Evolutionary conservation across 2,797 vertebrate genomes (phyloP).

Genomic region (Spinus pinus): DNA sequence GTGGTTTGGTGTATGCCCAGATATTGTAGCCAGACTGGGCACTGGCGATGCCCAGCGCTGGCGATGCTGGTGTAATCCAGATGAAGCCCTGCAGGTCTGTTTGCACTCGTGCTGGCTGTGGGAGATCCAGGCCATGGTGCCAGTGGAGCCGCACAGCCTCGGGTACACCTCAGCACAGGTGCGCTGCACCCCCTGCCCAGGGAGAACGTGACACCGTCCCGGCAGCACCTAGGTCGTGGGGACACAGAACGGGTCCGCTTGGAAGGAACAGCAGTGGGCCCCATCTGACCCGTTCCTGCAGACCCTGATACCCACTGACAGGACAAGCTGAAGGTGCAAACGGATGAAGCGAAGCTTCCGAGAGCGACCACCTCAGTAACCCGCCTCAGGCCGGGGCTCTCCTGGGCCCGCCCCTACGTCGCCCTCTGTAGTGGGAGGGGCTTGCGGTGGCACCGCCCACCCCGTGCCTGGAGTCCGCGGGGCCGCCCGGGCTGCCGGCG

Average conservation of each 20-base stretch:
- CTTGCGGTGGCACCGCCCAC: neutral
- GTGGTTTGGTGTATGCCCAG: neutral
- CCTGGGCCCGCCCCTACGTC: neutral
- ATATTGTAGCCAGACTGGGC: neutral
- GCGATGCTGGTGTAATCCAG: too few relatives aligned
- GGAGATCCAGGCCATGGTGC: neutral
- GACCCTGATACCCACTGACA: too few relatives aligned
- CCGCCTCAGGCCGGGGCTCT: rapidly evolving
- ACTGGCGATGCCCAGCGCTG: neutral
- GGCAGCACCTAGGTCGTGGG: neutral
- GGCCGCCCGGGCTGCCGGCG: too few relatives aligned
- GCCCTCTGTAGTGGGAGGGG: too few relatives aligned
- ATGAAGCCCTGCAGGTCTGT: neutral
- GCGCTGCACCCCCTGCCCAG: neutral
- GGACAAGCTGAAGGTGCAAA: neutral
- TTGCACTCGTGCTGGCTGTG: neutral
- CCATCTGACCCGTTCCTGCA: too few relatives aligned
- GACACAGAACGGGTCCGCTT: neutral
- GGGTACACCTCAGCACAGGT: neutral
- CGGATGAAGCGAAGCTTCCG: rapidly evolving
- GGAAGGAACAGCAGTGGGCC: neutral
- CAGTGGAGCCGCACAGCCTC: neutral
- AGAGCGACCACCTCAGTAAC: rapidly evolving
- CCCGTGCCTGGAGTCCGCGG: neutral
- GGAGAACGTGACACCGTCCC: neutral